Conservation (phyloP, 2,888 invertebrate genomes). For the Amiota communis region DNA sequence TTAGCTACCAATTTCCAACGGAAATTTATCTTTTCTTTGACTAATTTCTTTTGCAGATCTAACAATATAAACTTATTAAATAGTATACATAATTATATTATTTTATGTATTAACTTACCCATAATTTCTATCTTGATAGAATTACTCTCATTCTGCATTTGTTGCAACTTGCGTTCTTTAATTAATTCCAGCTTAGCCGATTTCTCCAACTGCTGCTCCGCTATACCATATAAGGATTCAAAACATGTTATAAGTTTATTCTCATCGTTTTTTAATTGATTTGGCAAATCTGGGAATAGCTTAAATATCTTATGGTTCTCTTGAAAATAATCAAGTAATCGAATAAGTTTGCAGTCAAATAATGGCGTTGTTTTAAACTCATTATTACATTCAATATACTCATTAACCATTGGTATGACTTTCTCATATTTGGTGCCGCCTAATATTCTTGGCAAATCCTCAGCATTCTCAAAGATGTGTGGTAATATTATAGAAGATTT, state of each 20-base stretch:
- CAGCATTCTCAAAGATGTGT: conserved; percentile 39
- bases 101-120: background rate
- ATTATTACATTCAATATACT: conserved; percentile 37
- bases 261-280: conserved; percentile 37
- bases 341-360: conserved; percentile 42
- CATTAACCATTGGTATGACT: conserved; percentile 39
- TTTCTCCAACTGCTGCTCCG: conserved; percentile 46
- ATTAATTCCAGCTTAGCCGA: conserved; percentile 49
- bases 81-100: background rate
- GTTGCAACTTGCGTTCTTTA: conserved; percentile 49
- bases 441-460: conserved; percentile 18
- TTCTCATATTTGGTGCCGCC: conserved; percentile 35
- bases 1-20: conserved; percentile 50
- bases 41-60: conserved; percentile 34
- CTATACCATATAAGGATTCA: conserved; percentile 40
- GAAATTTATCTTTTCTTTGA: conserved; percentile 24
- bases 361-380: conserved; percentile 38
- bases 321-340: conserved; percentile 49
- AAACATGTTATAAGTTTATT: conserved; percentile 43
- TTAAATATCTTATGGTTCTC: conserved; percentile 35
- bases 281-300: conserved; percentile 43
- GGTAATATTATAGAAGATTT: conserved; percentile 53
- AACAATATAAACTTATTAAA: background rate
- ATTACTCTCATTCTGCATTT: conserved; percentile 43
- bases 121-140: conserved; percentile 41